phyloP scores from a whole-genome alignment of 2,113 vertebrate species.

The Atherinomorus stipes region DNA sequence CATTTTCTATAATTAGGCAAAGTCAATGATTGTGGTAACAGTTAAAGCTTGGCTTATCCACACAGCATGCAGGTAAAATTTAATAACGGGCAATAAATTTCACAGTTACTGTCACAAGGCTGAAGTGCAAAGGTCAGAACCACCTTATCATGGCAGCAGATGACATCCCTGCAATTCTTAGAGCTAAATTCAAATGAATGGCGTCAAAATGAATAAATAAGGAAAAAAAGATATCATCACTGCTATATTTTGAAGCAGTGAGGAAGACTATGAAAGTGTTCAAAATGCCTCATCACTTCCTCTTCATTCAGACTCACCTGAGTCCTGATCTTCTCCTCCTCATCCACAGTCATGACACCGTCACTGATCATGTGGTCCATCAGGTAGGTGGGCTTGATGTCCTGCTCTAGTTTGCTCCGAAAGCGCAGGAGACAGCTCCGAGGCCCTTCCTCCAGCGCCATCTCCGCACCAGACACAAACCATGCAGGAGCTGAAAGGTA shows the following conservation, averaged over 20 bases:
- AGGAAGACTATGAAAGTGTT: background rate
- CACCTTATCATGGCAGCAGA: background rate
- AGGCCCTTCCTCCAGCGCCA: constrained; percentile 87
- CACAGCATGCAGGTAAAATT: background rate
- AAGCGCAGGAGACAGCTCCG: constrained; percentile 88
- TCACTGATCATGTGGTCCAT: constrained; percentile 95
- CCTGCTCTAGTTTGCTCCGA: constrained; percentile 86
- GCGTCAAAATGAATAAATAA: no score
- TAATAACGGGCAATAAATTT: background rate
- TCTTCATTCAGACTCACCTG: constrained; percentile 78
- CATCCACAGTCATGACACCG: constrained; percentile 84
- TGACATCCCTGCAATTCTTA: no score
- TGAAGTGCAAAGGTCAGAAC: background rate
- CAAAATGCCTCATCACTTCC: background rate
- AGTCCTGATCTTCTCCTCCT: constrained; percentile 88
- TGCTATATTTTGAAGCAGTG: background rate
- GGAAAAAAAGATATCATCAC: background rate
- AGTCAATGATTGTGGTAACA: no score
- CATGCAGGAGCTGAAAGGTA: constrained; percentile 45
- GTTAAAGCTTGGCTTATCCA: background rate
- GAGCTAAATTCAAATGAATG: no score
- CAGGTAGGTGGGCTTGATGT: constrained; percentile 92
- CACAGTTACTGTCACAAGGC: background rate
- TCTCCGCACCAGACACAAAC: constrained; percentile 28
- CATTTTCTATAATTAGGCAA: no score